These are phyloP conservation scores for Cephus pulcher DNA, from an alignment of 2,888 invertebrate genomes.

Conservation along the genomic window DNA sequence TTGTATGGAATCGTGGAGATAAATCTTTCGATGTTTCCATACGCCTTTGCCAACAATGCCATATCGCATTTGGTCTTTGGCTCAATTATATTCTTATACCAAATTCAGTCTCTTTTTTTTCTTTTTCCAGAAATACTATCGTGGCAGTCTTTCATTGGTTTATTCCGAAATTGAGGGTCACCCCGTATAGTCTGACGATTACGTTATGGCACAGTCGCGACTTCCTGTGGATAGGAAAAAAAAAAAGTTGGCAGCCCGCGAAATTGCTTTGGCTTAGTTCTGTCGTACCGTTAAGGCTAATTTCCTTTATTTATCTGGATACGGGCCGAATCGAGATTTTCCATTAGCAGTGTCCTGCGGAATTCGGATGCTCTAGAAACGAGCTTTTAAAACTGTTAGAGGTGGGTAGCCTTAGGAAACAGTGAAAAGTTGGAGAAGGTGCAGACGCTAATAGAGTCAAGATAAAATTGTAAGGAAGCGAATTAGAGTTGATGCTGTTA, in stretches of 20 bases:
- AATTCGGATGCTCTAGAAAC: not conserved
- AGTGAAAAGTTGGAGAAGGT: not conserved
- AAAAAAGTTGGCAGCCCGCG: slow-evolving; percentile 14
- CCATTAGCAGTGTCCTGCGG: not conserved
- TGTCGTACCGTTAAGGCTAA: not conserved
- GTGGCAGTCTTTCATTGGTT: not conserved
- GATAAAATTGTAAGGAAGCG: not conserved
- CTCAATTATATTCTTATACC: not conserved
- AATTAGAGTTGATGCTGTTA: not conserved
- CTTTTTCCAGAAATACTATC: not conserved
- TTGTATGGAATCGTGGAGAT: not conserved
- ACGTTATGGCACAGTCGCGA: not conserved
- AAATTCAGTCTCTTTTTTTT: not conserved
- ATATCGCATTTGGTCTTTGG: not conserved
- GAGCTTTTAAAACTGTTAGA: not conserved
- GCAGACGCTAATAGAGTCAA: not conserved
- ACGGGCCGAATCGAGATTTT: not conserved
- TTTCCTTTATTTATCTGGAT: slow-evolving; percentile 10
- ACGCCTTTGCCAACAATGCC: not conserved
- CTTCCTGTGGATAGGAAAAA: slow-evolving; percentile 4
- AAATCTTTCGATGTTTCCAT: not conserved
- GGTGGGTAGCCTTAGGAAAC: not conserved
- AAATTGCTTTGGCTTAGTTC: slow-evolving; percentile 8
- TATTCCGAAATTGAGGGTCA: not conserved
- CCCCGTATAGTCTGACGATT: not conserved